Base-by-base conservation (phyloP, 1,140 invertebrate genomes). In the Odontomachus brunneus region DNA sequence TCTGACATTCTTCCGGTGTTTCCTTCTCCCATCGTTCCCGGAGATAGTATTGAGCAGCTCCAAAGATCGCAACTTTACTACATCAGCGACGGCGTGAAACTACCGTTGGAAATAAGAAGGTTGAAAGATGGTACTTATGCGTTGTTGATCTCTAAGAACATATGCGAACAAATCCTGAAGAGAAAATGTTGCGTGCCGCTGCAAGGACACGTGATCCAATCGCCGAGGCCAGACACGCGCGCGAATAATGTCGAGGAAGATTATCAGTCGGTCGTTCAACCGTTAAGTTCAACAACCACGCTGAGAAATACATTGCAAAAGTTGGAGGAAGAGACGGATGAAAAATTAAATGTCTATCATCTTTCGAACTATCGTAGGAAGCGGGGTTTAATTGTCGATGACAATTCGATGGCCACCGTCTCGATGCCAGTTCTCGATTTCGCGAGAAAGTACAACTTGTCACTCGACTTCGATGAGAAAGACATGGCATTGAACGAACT, bases 51-150 rank as follows among this genome's bases (percentile, higher is more conserved):
- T 0, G 60, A 78, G 3, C 74, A 84, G 51, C 78, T 89, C 7
- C 53, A 65, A 15, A 78, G 89, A 12, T 87, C 89, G 0, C 84
- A 92, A 7, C 53, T 93, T 1, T 90, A 90, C 57, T 94, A 93
- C 49, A 55, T 93, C 11, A 92, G 88, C 12, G 92, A 93, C 80
- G 89, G 89, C 1, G 90, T 93, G 0, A 89, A 83, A 26, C 71
- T 94, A 48, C 93, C 93, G 0, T 19, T 94, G 51, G 92, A 87
- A 1, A 89, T 93, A 72, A 89, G 60, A 72, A 90, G 67, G 85
- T 44, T 90, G 29, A 29, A 87, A 15, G 92, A 94, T 59, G 92
- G 91, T 19, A 91, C 91, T 5, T 92, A 91, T 15, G 57, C 84
- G 2, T 69, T 94, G 9, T 90, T 88, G 7, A 74, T 94, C 15